phyloP scores from a whole-genome alignment of 2,888 invertebrate species.

The Rhingia rostrata region DNA sequence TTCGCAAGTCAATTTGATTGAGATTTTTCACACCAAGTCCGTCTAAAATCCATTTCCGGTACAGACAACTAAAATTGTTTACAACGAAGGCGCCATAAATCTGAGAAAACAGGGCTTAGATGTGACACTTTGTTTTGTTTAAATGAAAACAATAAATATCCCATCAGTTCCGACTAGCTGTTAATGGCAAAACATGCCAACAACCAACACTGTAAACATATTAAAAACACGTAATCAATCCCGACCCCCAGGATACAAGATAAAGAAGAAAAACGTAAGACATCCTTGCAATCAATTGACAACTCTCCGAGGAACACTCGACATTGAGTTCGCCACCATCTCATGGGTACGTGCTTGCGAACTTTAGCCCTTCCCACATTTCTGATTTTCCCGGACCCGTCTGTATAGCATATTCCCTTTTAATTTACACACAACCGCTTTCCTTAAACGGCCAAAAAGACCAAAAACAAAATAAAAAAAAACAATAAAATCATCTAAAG shows the following conservation, averaged over 20 bases:
- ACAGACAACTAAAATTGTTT: no score
- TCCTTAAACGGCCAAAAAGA: constrained; percentile 17
- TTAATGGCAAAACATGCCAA: background rate
- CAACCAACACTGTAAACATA: constrained; percentile 26
- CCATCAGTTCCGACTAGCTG: background rate
- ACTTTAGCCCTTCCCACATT: constrained; percentile 3
- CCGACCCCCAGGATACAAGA: constrained; percentile 6
- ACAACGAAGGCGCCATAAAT: background rate
- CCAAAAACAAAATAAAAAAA: constrained; percentile 37
- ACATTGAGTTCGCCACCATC: constrained; percentile 57
- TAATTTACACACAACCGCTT: constrained; percentile 55
- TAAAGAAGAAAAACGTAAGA: background rate
- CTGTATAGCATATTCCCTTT: constrained; percentile 17
- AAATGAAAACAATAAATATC: constrained; percentile 61
- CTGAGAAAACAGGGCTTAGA: background rate
- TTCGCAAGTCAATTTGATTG: no score
- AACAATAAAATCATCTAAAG: constrained; percentile 58
- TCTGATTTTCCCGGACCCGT: background rate
- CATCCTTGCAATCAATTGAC: constrained; percentile 49
- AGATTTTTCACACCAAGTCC: no score
- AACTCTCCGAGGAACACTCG: constrained; percentile 53
- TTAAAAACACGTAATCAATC: constrained; percentile 57
- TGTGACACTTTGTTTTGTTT: constrained; percentile 3
- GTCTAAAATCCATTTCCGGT: no score
- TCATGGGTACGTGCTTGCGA: constrained; percentile 15